Conservation (phyloP, 2,113 vertebrate species). For the Percina caprodes region DNA sequence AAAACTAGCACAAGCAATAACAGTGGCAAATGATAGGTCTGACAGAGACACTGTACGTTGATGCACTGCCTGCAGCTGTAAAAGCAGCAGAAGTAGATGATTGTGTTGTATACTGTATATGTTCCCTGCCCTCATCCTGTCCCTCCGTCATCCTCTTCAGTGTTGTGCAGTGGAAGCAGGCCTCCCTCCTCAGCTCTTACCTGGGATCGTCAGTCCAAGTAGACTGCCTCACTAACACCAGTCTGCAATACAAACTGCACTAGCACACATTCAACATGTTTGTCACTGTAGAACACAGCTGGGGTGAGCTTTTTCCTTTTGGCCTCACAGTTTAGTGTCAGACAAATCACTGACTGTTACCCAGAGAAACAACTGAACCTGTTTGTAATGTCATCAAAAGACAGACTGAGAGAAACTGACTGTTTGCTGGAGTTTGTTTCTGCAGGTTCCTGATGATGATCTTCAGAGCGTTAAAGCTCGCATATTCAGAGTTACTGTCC, state of each 20-base stretch:
- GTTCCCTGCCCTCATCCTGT: neutral
- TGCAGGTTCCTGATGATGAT: neutral
- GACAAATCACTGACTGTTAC: neutral
- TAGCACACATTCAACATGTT: neutral
- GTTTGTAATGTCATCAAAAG: neutral
- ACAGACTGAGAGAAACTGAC: neutral
- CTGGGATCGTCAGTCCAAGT: constrained; percentile 53
- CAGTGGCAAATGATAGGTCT: neutral
- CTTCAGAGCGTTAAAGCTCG: too few species aligned
- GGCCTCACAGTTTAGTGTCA: neutral
- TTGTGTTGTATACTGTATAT: neutral
- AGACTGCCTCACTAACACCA: constrained; percentile 13
- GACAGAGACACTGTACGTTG: neutral
- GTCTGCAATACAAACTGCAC: constrained; percentile 27
- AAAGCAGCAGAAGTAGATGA: neutral
- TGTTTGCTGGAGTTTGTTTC: neutral
- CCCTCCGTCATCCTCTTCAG: constrained; percentile 45
- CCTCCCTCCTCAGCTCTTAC: constrained; percentile 53
- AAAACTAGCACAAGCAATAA: neutral
- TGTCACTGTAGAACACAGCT: neutral
- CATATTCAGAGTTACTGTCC: too few species aligned
- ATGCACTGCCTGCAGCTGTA: neutral
- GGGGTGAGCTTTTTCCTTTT: neutral
- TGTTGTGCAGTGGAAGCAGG: constrained; percentile 62
- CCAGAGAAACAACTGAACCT: neutral